A percentile compares a stretch with the other conserved stretches of the same genome.
Evolutionary conservation across 2,888 invertebrate genomes (phyloP).

Genomic region (Chromoteleia sp.): DNA sequence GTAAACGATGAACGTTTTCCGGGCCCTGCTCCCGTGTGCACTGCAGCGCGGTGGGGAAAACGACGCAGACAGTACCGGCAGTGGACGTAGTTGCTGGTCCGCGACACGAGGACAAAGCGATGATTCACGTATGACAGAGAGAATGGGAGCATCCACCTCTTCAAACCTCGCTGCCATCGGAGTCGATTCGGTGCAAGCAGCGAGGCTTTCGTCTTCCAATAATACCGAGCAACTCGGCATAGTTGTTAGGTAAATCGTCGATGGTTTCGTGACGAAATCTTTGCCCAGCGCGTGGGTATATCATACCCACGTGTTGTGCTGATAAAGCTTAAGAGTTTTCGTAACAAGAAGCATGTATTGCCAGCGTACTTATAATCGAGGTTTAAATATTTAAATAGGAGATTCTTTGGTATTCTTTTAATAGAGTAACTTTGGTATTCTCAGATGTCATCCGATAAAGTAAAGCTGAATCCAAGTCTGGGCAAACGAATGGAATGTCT

Average conservation of each 20-base stretch:
- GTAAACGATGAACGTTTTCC: slow-evolving; percentile 87
- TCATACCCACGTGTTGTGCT: no score
- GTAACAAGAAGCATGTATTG: no score
- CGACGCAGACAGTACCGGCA: slow-evolving; percentile 73
- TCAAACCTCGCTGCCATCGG: slow-evolving; percentile 83
- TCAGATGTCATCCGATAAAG: no score
- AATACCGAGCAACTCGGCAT: slow-evolving; percentile 82
- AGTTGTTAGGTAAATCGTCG: slow-evolving; percentile 80
- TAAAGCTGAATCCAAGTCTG: no score
- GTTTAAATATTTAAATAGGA: no score
- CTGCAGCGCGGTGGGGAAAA: slow-evolving; percentile 85
- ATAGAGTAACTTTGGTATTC: no score
- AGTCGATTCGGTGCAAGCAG: slow-evolving; percentile 83
- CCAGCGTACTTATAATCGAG: no score
- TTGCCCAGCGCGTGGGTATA: no score
- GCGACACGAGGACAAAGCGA: slow-evolving; percentile 80
- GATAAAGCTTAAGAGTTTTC: no score
- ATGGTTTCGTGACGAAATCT: no score
- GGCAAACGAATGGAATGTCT: no score
- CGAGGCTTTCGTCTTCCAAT: slow-evolving; percentile 83
- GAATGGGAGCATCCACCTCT: slow-evolving; percentile 84
- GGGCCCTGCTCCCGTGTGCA: slow-evolving; percentile 87
- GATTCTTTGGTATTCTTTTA: no score
- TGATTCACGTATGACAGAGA: slow-evolving; percentile 84
- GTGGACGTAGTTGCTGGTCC: slow-evolving; percentile 80